A percentile compares a stretch with the other conserved stretches of the same genome.
Conservation (phyloP, 2,113 vertebrate genomes). For the Boleophthalmus pectinirostris region DNA sequence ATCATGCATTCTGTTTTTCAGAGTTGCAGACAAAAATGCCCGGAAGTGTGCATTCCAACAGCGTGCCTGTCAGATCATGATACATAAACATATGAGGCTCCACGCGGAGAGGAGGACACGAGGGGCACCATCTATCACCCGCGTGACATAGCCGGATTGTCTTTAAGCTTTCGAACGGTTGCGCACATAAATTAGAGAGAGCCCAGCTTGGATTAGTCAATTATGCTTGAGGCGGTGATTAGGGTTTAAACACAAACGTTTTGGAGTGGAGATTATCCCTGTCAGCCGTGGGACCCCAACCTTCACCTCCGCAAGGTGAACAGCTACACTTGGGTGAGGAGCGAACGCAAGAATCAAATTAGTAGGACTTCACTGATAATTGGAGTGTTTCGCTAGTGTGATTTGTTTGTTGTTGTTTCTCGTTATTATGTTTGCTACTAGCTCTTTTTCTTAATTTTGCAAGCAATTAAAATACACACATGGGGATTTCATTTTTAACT, state of each 20-base stretch:
- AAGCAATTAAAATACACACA: constrained; percentile 9
- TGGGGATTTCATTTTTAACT: background rate
- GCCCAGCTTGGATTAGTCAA: constrained; percentile 66
- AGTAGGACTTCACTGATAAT: background rate
- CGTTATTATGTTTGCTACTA: constrained; percentile 8
- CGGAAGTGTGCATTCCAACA: constrained; percentile 38
- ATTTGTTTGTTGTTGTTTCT: constrained; percentile 4
- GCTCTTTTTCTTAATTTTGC: constrained; percentile 11
- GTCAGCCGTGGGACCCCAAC: constrained; percentile 65
- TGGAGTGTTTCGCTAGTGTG: background rate
- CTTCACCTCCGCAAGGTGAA: constrained; percentile 71
- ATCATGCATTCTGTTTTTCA: background rate
- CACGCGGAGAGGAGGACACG: constrained; percentile 50
- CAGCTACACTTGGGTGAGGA: constrained; percentile 24
- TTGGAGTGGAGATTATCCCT: constrained; percentile 69
- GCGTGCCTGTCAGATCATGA: constrained; percentile 45
- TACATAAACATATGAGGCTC: constrained; percentile 59
- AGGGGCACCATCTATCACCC: constrained; percentile 60
- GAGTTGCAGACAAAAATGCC: constrained; percentile 26
- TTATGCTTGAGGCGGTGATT: constrained; percentile 68
- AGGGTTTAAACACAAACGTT: constrained; percentile 74
- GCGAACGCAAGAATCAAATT: background rate
- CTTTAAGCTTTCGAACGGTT: constrained; percentile 70
- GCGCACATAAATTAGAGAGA: constrained; percentile 74
- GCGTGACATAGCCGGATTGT: constrained; percentile 70